Evolutionary conservation across 1,140 invertebrate genomes (phyloP), one percentile per base, ranked within the genome.

Genomic region (Acyrthosiphon pisum): DNA sequence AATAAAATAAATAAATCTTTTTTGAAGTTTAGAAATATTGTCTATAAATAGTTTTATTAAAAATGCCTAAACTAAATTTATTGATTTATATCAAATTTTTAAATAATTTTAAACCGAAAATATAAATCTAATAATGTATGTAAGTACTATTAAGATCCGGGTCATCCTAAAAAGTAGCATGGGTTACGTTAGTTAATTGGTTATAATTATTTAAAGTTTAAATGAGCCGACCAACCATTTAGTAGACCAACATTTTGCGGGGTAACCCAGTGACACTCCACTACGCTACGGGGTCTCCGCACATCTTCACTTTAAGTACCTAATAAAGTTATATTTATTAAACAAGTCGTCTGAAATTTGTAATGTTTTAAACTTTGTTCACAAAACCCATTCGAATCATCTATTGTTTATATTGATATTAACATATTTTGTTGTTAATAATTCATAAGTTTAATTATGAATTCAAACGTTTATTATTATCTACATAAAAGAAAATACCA

Each of bases 201-300:
- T 68, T 68, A 68, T 68, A 68, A 68, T 30, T 68, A 68, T 68
- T 68, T 68, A n/a, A 68, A 68, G 60, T 68, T 68, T 68, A n/a
- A 11, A 68, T n/a, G 1, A 68, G 30, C 4, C 4, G 60, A 68
- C 30, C 30, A 60, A 68, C 60, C 14, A 68, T n/a, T 68, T n/a
- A 30, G 60, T n/a, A 68, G 30, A 68, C 60, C 60, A 68, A 68
- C 60, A n/a, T 68, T 60, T 30, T 60, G 56, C 9, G 60, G 30
- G 30, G 11, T 68, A n/a, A 68, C 30, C 30, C 26, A 11, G 60
- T 68, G 60, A 68, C 60, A n/a, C 30, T 68, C 14, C 11, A 60
- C 11, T 50, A 14, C 48, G 48, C 2, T 53, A 53, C 18, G 2
- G 50, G 22, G 50, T 22, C 50, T 76, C 9, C 1, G 9, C 14